These are phyloP conservation scores for Hydriomena furcata DNA, from an alignment of 2,888 invertebrate species.

Conservation along the genomic window DNA sequence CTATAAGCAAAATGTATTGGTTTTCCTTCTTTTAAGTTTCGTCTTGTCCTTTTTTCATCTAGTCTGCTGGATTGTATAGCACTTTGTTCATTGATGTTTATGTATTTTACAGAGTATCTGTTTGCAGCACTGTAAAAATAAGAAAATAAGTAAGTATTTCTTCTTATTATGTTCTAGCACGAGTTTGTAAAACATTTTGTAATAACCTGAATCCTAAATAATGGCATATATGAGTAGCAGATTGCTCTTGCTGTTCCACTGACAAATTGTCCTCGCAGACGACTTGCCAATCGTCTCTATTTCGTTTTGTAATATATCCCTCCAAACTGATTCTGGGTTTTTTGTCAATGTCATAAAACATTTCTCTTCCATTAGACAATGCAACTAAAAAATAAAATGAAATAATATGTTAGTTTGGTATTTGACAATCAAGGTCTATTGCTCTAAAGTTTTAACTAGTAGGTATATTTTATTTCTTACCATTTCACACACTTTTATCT, in stretches of 20 bases:
- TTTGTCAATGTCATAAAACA: constrained; percentile 84
- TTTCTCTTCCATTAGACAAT: constrained; percentile 85
- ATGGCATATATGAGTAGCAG: constrained; percentile 84
- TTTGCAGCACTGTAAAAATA: constrained; percentile 59
- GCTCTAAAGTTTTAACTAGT: too few relatives aligned
- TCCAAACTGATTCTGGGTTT: constrained; percentile 83
- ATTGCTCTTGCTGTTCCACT: constrained; percentile 66
- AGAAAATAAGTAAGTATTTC: constrained; percentile 25
- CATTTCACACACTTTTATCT: too few relatives aligned
- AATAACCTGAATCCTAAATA: constrained; percentile 87
- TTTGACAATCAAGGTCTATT: too few relatives aligned
- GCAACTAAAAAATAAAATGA: constrained; percentile 83
- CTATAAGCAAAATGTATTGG: constrained; percentile 63
- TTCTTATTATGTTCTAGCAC: too few relatives aligned
- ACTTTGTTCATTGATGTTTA: constrained; percentile 62
- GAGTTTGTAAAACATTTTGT: too few relatives aligned
- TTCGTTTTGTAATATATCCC: constrained; percentile 86
- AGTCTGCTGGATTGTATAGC: constrained; percentile 31
- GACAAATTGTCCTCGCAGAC: constrained; percentile 82
- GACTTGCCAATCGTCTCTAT: constrained; percentile 86
- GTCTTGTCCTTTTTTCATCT: constrained; percentile 47
- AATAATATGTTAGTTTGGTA: too few relatives aligned
- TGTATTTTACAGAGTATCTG: constrained; percentile 62
- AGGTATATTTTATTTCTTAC: too few relatives aligned
- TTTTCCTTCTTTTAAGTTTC: constrained; percentile 45